Evolutionary conservation across 2,113 vertebrate genomes (phyloP).

Genomic region (Ptilorrhoa leucosticta): DNA sequence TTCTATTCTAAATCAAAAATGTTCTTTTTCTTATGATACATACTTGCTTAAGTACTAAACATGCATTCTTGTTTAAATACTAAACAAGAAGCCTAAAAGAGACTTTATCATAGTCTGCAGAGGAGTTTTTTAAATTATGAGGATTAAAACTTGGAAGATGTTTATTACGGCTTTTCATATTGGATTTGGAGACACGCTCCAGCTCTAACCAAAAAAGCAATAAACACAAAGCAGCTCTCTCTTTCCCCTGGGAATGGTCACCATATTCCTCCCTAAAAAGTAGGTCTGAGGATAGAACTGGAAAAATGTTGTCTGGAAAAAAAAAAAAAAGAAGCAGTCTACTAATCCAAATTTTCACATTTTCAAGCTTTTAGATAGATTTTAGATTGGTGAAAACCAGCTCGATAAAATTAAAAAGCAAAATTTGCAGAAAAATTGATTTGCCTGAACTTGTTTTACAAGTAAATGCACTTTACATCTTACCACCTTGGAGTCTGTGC

Average conservation of each 20-base stretch:
- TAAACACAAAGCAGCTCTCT: not conserved
- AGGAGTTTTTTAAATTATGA: not conserved
- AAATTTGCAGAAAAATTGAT: not conserved
- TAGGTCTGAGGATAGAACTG: not conserved
- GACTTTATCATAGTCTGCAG: not conserved
- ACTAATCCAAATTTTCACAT: not conserved
- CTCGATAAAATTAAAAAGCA: not conserved
- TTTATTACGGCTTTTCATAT: not conserved
- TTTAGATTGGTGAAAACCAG: not conserved
- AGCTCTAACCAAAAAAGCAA: not conserved
- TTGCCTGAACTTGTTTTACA: not conserved
- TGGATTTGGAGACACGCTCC: rapidly evolving
- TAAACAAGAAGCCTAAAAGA: not conserved
- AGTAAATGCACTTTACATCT: not conserved
- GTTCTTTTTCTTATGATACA: not conserved
- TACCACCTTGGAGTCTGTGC: not conserved
- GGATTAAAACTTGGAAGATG: not conserved
- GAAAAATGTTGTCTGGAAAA: not conserved
- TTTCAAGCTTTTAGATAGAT: not conserved
- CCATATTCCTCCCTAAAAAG: not conserved
- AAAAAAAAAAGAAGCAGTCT: not conserved
- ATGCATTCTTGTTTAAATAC: not conserved
- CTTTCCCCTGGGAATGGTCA: not conserved
- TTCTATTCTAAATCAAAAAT: not conserved
- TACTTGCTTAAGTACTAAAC: not conserved